Evolutionary conservation across 2,797 vertebrate species (phyloP).

Genomic region (Heterohyrax brucei): DNA sequence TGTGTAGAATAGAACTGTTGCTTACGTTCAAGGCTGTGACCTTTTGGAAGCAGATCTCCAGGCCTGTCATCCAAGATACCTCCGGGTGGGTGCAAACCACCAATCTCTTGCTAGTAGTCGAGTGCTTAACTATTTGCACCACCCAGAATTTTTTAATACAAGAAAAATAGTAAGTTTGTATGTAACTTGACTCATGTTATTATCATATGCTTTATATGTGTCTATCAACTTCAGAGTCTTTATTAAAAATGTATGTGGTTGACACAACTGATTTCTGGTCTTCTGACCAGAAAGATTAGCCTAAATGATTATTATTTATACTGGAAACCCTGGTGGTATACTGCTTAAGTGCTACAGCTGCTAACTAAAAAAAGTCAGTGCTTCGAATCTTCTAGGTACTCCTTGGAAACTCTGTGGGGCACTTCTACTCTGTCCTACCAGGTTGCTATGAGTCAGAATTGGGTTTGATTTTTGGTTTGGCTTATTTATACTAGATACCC

Average conservation of each 20-base stretch:
- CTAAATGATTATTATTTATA: background rate
- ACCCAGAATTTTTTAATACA: background rate
- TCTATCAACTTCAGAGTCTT: background rate
- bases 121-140: too few species aligned
- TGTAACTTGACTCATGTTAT: background rate
- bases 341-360: too few species aligned
- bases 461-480: too few species aligned
- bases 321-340: background rate
- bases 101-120: too few species aligned
- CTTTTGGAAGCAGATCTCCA: background rate
- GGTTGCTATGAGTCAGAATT: too few species aligned
- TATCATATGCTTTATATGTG: background rate
- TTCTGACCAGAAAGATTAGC: conserved; percentile 6
- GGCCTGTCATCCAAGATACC: background rate
- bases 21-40: background rate
- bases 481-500: too few species aligned
- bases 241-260: background rate
- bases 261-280: background rate
- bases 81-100: background rate
- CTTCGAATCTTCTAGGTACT: too few species aligned
- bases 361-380: too few species aligned
- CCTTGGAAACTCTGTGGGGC: too few species aligned
- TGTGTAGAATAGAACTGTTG: background rate
- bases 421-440: too few species aligned
- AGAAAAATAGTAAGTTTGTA: background rate